Base-by-base conservation (phyloP, 2,797 vertebrate species). In the Crenuchus spilurus region DNA sequence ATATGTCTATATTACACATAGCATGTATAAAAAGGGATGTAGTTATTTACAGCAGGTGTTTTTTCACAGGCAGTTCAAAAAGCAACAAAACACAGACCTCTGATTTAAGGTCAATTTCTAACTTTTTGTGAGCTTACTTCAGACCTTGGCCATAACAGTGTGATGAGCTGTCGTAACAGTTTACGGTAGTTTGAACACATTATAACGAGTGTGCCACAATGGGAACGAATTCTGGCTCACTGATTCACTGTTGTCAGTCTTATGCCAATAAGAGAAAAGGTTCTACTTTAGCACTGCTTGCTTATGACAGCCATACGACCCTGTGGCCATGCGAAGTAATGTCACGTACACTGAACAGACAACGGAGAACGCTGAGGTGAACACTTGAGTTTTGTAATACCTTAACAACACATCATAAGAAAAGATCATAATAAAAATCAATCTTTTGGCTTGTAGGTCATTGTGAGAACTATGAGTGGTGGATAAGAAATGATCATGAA, bases 361-460 rank as follows among this genome's bases (percentile, higher is more conserved):
- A 35, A 33, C 20, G 83, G 82, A 85, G 88, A 86, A 86, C 85
- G 83, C 84, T 5, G 44, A 79, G 68, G 87, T 82, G 81, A 70
- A 81, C 76, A 82, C 76, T 84, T 41, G 75, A 81, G 77, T 75
- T 82, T 65, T 87, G 84, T 78, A 65, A 87, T 78, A 85, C 65
- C 66, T 77, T 74, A 51, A 33, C 60, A 64, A 55, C 60, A 72
- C 57, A n/a, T 51, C 26, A 31, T 63, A 63, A 75, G 65, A 70
- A 75, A 46, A 72, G 2, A 64, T 76, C 11, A 52, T 41, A 52
- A 78, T 74, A 80, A 85, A 84, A 88, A 88, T 79, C 78, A 85
- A 82, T 84, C n/a, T 83, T 87, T 90, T 90, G 89, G 87, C 87
- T 86, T 70, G 70, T 79, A 78, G 84, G 82, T 84, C 70, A 72